These are phyloP conservation scores for Clupea harengus DNA, from an alignment of 2,113 vertebrate genomes.

Conservation along the genomic window DNA sequence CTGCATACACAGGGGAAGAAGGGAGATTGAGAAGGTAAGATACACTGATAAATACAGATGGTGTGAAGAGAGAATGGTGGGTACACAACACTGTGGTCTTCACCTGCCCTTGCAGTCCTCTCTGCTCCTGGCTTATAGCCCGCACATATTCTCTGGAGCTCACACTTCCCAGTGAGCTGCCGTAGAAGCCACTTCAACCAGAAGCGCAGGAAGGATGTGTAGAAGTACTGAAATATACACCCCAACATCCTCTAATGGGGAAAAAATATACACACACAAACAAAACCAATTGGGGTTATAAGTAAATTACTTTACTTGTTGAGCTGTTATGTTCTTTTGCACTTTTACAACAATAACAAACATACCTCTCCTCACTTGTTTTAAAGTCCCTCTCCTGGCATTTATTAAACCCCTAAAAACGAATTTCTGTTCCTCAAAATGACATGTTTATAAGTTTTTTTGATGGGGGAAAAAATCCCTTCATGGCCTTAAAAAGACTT, in stretches of 20 bases:
- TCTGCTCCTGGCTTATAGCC: conserved; percentile 70
- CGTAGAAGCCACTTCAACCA: conserved; percentile 92
- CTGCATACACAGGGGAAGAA: conserved; percentile 66
- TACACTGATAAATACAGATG: not conserved
- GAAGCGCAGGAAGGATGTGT: conserved; percentile 81
- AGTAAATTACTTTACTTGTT: not conserved
- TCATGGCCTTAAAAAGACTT: no score
- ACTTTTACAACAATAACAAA: not conserved
- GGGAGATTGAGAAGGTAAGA: not conserved
- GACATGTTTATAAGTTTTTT: no score
- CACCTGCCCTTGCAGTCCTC: conserved; percentile 82
- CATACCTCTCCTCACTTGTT: not conserved
- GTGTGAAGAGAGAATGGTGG: conserved; percentile 1
- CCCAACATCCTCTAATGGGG: conserved; percentile 77
- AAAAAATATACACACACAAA: conserved; percentile 18
- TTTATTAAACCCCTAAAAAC: no score
- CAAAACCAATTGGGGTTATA: not conserved
- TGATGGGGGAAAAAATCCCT: no score
- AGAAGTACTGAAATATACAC: conserved; percentile 82
- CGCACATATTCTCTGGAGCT: conserved; percentile 86
- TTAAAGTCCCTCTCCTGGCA: no score
- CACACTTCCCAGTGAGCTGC: conserved; percentile 83
- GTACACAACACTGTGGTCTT: conserved; percentile 21
- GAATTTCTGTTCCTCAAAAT: no score
- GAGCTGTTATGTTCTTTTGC: not conserved